Evolutionary conservation across 2,888 invertebrate species (phyloP).

Genomic region (Allophyes oxyacanthae): DNA sequence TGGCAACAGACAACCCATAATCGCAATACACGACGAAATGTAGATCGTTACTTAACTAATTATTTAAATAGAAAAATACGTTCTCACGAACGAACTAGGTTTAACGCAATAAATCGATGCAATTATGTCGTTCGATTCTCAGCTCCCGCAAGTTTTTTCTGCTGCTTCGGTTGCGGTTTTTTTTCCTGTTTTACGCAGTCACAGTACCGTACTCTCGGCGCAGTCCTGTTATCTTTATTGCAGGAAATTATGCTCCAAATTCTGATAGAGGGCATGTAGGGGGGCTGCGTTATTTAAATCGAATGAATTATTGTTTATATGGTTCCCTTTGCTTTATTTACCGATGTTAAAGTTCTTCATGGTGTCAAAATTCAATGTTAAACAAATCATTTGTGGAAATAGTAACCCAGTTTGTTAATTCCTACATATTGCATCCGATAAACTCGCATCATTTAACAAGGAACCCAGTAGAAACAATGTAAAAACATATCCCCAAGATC

Average conservation of each 20-base stretch:
- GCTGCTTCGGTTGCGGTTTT: constrained; percentile 37
- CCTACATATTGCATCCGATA: constrained; percentile 16
- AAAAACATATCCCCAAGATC: constrained; percentile 46
- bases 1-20: constrained; percentile 31
- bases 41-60: constrained; percentile 60
- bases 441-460: constrained; percentile 41
- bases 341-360: no score
- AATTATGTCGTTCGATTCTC: constrained; percentile 57
- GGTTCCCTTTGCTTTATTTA: constrained; percentile 1
- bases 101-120: constrained; percentile 55
- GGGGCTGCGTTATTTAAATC: constrained; percentile 31
- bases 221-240: constrained; percentile 51
- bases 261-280: constrained; percentile 31
- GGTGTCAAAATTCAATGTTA: no score
- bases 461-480: constrained; percentile 36
- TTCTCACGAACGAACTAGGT: constrained; percentile 62
- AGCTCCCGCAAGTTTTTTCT: constrained; percentile 38
- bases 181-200: constrained; percentile 32
- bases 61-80: constrained; percentile 57
- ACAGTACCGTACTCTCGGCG: constrained; percentile 45
- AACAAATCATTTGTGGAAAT: no score
- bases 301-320: constrained; percentile 19
- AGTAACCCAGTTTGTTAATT: background rate
- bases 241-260: constrained; percentile 60
- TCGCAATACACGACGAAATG: constrained; percentile 49